Percentiles rank a stretch among this genome's conserved stretches.
Evolutionary conservation across 2,888 invertebrate species (phyloP).

Genomic region (Aquatica leii): DNA sequence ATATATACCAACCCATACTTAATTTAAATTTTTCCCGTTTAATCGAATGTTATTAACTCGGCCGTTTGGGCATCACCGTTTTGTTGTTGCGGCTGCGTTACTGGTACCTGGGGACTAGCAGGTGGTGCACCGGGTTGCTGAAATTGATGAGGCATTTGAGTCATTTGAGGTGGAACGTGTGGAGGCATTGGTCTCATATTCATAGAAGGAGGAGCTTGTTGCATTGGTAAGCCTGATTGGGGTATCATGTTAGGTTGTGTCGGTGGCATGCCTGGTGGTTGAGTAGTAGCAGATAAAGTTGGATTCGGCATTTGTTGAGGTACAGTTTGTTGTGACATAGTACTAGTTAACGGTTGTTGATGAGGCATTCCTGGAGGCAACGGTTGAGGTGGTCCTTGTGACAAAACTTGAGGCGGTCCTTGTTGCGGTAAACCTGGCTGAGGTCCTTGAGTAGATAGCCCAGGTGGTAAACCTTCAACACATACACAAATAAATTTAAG

Average conservation of each 20-base stretch:
- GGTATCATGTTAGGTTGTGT: slow-evolving; percentile 26
- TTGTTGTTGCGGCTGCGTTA: slow-evolving; percentile 48
- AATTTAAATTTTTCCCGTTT: no score
- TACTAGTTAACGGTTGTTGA: slow-evolving; percentile 7
- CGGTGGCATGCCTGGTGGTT: slow-evolving; percentile 19
- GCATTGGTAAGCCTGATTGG: slow-evolving; percentile 38
- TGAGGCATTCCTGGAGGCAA: slow-evolving; percentile 23
- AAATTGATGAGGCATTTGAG: slow-evolving; percentile 27
- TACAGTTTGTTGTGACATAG: slow-evolving; percentile 24
- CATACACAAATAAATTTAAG: not conserved
- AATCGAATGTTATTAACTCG: slow-evolving; percentile 85
- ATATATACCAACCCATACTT: no score
- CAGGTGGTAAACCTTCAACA: slow-evolving; percentile 13
- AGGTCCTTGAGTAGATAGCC: slow-evolving; percentile 38
- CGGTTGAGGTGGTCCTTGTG: slow-evolving; percentile 39
- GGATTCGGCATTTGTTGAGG: slow-evolving; percentile 25
- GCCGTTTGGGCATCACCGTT: slow-evolving; percentile 69
- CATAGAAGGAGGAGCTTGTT: slow-evolving; percentile 18
- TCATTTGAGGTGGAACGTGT: slow-evolving; percentile 21
- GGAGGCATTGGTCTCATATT: slow-evolving; percentile 10
- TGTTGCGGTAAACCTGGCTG: slow-evolving; percentile 32
- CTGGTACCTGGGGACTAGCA: slow-evolving; percentile 45
- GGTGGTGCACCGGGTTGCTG: slow-evolving; percentile 48
- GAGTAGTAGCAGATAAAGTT: slow-evolving; percentile 9
- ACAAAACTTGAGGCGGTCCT: slow-evolving; percentile 38